phyloP scores from a whole-genome alignment of 2,888 invertebrate species.

The Lymantria monacha region DNA sequence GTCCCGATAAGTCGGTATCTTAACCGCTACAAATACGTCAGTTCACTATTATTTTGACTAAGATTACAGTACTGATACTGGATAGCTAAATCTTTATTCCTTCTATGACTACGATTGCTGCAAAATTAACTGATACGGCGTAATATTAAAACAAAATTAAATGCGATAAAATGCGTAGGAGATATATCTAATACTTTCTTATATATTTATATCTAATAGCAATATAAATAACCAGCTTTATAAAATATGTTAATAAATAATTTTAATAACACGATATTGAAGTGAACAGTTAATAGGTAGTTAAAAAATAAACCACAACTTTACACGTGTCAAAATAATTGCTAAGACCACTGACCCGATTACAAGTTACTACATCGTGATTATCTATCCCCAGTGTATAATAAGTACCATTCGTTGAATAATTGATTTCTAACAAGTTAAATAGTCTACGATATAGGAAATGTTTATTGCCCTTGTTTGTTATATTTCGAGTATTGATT shows the following conservation, averaged over 20 bases:
- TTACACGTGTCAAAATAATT: conserved; percentile 27
- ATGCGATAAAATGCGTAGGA: no score
- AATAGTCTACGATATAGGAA: conserved; percentile 15
- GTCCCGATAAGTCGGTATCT: no score
- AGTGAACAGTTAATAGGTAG: neutral
- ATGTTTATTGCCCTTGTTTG: conserved; percentile 18
- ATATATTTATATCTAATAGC: no score
- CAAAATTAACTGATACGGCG: no score
- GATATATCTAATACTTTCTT: no score
- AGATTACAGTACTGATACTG: no score
- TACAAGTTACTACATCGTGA: conserved; percentile 21
- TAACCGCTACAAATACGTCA: no score
- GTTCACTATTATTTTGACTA: neutral
- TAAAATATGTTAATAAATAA: neutral
- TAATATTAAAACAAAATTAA: no score
- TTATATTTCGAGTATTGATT: conserved; percentile 9
- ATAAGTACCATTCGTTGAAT: conserved; percentile 29
- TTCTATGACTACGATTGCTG: no score
- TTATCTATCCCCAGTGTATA: conserved; percentile 31
- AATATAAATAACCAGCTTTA: neutral
- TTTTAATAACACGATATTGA: neutral
- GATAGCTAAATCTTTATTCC: no score
- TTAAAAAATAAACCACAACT: conserved; percentile 1
- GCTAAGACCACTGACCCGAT: conserved; percentile 25
- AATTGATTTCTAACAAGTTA: conserved; percentile 35